phyloP scores from a whole-genome alignment of 2,113 vertebrate species.

The Microcebus griseorufus region DNA sequence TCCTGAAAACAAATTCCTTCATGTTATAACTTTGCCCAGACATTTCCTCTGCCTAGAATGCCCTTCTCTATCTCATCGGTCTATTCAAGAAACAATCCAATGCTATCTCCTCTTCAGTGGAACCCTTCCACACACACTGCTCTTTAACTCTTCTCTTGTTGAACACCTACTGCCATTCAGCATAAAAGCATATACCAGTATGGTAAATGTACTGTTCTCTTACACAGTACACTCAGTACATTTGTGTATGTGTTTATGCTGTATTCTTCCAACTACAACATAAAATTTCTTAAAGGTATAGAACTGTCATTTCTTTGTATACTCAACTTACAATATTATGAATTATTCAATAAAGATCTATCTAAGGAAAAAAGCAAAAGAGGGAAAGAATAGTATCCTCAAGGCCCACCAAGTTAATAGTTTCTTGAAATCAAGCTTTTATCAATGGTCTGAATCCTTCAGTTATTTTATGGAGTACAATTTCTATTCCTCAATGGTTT shows the following conservation, averaged over 20 bases:
- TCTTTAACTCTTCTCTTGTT: background rate
- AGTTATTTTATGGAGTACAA: background rate
- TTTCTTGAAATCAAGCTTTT: background rate
- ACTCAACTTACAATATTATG: background rate
- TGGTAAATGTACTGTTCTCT: background rate
- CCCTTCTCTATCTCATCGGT: background rate
- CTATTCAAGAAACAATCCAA: slow-evolving; percentile 41
- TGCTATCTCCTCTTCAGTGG: background rate
- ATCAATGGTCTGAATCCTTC: slow-evolving; percentile 21
- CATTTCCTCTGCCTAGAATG: background rate
- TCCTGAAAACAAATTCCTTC: slow-evolving; percentile 37
- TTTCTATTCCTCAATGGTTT: background rate
- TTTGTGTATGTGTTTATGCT: background rate
- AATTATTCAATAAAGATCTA: slow-evolving; percentile 1
- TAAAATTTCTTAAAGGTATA: background rate
- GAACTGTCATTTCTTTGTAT: slow-evolving; percentile 21
- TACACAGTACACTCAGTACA: background rate
- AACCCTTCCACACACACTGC: background rate
- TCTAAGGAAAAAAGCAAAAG: slow-evolving; percentile 11
- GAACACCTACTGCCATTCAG: background rate
- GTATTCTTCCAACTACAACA: background rate
- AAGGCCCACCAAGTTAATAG: background rate
- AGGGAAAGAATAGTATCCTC: background rate
- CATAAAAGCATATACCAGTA: background rate
- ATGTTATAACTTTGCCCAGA: slow-evolving; percentile 14